Conservation (phyloP, 2,888 invertebrate species). For the Anthoptus insignis region DNA sequence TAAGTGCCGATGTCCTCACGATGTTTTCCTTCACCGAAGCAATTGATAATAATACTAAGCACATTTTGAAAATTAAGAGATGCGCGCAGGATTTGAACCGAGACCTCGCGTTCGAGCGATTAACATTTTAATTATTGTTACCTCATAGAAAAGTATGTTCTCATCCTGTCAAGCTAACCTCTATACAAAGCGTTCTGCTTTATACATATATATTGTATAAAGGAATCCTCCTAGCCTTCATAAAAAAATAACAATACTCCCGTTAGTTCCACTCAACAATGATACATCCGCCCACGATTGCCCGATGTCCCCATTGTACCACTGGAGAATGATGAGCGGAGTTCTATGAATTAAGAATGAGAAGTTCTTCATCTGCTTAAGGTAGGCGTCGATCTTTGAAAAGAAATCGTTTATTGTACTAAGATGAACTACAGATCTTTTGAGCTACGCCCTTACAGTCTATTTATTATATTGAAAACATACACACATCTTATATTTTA, state of each 20-base stretch:
- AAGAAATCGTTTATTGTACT: constrained; percentile 13
- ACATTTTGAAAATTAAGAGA: too few species aligned
- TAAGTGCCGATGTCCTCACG: too few species aligned
- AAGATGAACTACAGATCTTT: not conserved
- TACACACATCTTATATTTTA: too few species aligned
- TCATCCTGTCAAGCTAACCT: too few species aligned
- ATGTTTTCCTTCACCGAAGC: too few species aligned
- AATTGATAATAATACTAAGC: too few species aligned
- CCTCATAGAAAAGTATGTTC: too few species aligned
- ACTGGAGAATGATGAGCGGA: constrained; percentile 14
- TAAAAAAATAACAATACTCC: constrained; percentile 20
- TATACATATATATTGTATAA: constrained; percentile 7
- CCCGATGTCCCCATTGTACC: constrained; percentile 2
- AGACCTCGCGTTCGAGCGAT: not conserved
- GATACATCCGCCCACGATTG: constrained; percentile 11
- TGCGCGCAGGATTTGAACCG: too few species aligned
- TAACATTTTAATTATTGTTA: too few species aligned
- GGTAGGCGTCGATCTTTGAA: constrained; percentile 29
- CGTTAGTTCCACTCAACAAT: constrained; percentile 19
- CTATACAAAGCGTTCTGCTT: not conserved
- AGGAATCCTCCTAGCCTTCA: not conserved
- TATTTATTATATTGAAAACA: not conserved
- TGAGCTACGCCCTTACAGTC: constrained; percentile 2
- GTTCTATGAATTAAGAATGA: constrained; percentile 10
- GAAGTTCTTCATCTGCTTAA: constrained; percentile 11